Evolutionary conservation across 1,140 invertebrate species (phyloP), one percentile per base, ranked within the genome.

Genomic region (Drosophila insularis): DNA sequence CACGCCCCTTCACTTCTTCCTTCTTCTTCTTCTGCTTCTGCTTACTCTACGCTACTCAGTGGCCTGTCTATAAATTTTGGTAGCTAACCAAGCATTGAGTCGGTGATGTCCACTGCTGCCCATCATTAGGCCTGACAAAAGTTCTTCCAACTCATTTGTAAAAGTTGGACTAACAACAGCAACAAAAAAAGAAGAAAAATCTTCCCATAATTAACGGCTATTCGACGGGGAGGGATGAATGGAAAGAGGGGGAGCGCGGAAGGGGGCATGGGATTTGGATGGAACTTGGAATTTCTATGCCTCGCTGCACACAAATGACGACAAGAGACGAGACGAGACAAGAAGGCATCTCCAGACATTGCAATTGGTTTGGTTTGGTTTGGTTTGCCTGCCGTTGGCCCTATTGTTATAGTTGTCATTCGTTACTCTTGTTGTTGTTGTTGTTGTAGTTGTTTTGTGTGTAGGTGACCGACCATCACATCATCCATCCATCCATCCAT

Each of bases 121-220:
- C 80, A 89, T 89, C 84, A 86, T 86, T 87, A 87, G 81, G 75
- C 79, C 82, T 82, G 82, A 89, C 84, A 89, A 86, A 87, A 86
- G 84, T 87, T 81, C 69, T 73, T 69, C 79, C 81, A 72, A 68
- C 82, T 87, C 84, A 87, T 84, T 89, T 78, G 80, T 87, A 89
- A 84, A 50, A 50, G 43, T 50, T 50, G 43, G 19, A 50, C 21
- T 50, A 50, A 50, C 43, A 50, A 50, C 35, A 19, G 7, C 14
- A 11, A 50, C 17, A 19, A 19, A 50, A 19, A 50, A 21, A 50
- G 19, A 50, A 69, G 73, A 63, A 50, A 85, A 84, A 89, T 89
- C 84, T 89, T 89, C 84, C 84, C 84, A 89, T 89, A 89, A 89
- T 89, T 89, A 89, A 89, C 84, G 85, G 71, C 74, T 54, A 55